These are phyloP conservation scores for Alosa alosa DNA, from an alignment of 2,113 vertebrate species.

Conservation along the genomic window DNA sequence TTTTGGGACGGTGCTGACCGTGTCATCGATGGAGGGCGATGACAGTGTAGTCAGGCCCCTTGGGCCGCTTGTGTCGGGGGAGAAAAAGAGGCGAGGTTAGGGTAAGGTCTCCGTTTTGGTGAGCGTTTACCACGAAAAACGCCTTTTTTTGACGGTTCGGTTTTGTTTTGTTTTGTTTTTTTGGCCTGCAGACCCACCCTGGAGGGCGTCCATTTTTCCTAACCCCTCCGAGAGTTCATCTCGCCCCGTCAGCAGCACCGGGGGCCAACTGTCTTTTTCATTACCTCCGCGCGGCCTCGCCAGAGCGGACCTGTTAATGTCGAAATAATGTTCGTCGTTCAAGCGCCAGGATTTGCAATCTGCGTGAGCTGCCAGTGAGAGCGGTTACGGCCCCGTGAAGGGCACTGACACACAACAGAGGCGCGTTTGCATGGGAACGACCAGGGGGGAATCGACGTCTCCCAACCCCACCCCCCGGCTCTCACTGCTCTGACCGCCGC, in stretches of 20 bases:
- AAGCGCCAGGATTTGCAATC: constrained; percentile 61
- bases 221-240: constrained; percentile 48
- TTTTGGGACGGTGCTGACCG: constrained; percentile 27
- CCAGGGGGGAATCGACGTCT: background rate
- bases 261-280: constrained; percentile 58
- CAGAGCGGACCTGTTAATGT: constrained; percentile 55
- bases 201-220: background rate
- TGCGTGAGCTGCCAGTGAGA: constrained; percentile 49
- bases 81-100: background rate
- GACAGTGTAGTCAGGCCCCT: background rate
- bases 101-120: background rate
- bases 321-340: constrained; percentile 58
- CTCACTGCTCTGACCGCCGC: background rate
- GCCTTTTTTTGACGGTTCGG: background rate
- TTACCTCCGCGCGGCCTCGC: constrained; percentile 57
- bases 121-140: background rate
- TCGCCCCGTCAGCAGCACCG: constrained; percentile 17
- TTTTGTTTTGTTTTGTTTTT: background rate
- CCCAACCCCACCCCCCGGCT: background rate
- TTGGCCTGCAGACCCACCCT: background rate
- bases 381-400: constrained; percentile 15
- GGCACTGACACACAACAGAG: constrained; percentile 23
- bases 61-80: background rate
- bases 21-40: background rate
- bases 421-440: constrained; percentile 33